Evolutionary conservation across 2,888 invertebrate genomes (phyloP), one percentile per base, ranked within the genome.

Genomic region (Aphodius granarius): DNA sequence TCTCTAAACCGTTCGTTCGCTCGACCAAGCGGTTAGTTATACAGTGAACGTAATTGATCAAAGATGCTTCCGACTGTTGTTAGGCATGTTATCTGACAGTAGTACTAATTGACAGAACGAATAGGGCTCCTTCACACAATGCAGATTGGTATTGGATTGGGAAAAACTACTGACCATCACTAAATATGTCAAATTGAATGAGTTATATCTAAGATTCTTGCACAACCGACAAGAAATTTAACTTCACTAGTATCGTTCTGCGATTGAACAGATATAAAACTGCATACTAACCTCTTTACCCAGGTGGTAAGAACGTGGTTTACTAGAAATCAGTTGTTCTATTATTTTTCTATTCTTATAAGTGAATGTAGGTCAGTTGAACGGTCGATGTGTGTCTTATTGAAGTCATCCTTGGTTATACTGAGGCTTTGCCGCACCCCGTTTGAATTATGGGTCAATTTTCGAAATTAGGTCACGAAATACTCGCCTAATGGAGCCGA

Each of bases 401-500:
- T 43, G 43, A 3, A 43, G 43, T 43, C 43, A 43, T 43, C 43
- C 43, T 43, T 43, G 43, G 43, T 43, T 43, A 43, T 43, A 43
- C 13, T 43, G 43, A 43, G 43, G 43, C 13, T 43, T 43, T 43
- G 43, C 43, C 43, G 43, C 43, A 13, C 73, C 66, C 20, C 18
- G 43, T 18, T 43, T 66, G 66, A 73, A 66, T 73, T 73, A 66
- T 23, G 66, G 73, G 73, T 66, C 73, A 66, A 73, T 20, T 73
- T 73, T 73, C 66, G 72, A 78, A 80, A 77, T 79, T 76, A 75
- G 80, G 81, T 78, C 79, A 80, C 73, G 62, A 66, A 75, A 75
- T 80, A 81, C 79, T 81, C 76, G 74, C 73, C 78, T 80, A 80
- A 81, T 80, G 78, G 76, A 79, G 80, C 79, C 68, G 22, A 21